Evolutionary conservation across 2,113 vertebrate species (phyloP).

Genomic region (Hiodon alosoides): DNA sequence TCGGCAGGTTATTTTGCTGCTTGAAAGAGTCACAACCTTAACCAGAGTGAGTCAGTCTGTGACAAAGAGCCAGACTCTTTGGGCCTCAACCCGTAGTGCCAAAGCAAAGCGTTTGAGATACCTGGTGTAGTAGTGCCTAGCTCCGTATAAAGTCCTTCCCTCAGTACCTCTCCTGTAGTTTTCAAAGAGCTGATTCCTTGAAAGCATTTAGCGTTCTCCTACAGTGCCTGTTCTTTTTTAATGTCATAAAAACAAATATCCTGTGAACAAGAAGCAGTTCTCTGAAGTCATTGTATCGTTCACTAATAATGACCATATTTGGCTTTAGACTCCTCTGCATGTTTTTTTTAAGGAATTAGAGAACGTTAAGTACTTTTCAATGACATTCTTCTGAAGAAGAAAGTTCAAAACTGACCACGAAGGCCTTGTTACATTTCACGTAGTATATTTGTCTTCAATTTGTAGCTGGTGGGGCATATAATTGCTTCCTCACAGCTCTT

Average conservation of each 20-base stretch:
- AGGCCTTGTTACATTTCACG: constrained; percentile 47
- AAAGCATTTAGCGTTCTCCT: constrained; percentile 37
- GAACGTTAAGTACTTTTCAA: constrained; percentile 42
- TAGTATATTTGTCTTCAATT: neutral
- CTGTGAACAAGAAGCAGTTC: neutral
- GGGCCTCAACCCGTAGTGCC: constrained; percentile 49
- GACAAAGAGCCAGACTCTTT: constrained; percentile 46
- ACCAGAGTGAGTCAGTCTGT: constrained; percentile 72
- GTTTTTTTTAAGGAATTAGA: constrained; percentile 10
- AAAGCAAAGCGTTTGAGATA: constrained; percentile 22
- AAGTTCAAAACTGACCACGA: constrained; percentile 56
- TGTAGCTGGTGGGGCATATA: neutral
- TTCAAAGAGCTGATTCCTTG: constrained; percentile 59
- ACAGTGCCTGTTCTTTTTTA: constrained; percentile 7
- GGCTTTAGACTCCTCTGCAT: neutral
- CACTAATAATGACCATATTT: neutral
- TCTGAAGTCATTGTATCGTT: neutral
- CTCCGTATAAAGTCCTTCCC: constrained; percentile 49
- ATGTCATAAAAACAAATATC: neutral
- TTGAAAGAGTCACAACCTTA: constrained; percentile 73
- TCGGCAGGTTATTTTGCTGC: constrained; percentile 72
- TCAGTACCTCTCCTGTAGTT: constrained; percentile 41
- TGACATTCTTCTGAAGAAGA: constrained; percentile 41
- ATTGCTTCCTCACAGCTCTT: too few species aligned
- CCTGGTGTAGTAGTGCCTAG: constrained; percentile 55